Base-by-base conservation (phyloP, 2,888 invertebrate species). In the Drosophila pegasa region DNA sequence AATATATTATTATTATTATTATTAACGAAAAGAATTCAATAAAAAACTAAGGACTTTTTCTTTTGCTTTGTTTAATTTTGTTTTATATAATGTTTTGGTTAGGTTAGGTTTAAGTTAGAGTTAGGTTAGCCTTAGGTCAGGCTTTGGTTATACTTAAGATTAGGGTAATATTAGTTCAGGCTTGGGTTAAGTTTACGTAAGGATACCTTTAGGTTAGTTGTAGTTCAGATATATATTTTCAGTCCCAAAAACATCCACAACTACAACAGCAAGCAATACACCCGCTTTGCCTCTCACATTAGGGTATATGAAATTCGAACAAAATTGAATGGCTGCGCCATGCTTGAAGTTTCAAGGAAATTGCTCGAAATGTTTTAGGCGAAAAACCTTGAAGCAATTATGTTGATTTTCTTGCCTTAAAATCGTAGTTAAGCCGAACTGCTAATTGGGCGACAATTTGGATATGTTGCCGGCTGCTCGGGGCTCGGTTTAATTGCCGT, bases 311-410 rank as follows among this genome's bases (percentile, higher is more conserved):
- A 75, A 71, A 86, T 80, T 75, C 59, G n/a, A 56, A 51, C 52
- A 50, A 51, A 66, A 63, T 54, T 64, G 62, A 84, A 77, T 59
- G 62, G 40, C 38, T 56, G 69, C n/a, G 57, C 54, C 29, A 25
- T 56, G 31, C 57, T 61, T 63, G 61, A 73, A 80, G 54, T 74
- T 75, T 54, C 62, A 25, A 77, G 43, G 38, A 40, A 71, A 63
- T 59, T 63, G 61, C 68, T 48, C 4, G 47, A 38, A 65, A 59
- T 62, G 61, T 37, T 40, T 37, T 48, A 40, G 25, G 25, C 38
- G 9, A 47, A 31, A 67, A 71, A 43, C 50, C 73, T 69, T 64
- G 58, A 47, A 63, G 85, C 88, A 75, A 87, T 73, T 87, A 81
- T 78, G 78, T 65, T 78, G 82, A 85, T 72, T 81, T 87, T 43